Percentiles rank a stretch among this genome's conserved stretches.
Conservation (phyloP, 2,888 invertebrate species). For the Dryocosmus kuriphilus region DNA sequence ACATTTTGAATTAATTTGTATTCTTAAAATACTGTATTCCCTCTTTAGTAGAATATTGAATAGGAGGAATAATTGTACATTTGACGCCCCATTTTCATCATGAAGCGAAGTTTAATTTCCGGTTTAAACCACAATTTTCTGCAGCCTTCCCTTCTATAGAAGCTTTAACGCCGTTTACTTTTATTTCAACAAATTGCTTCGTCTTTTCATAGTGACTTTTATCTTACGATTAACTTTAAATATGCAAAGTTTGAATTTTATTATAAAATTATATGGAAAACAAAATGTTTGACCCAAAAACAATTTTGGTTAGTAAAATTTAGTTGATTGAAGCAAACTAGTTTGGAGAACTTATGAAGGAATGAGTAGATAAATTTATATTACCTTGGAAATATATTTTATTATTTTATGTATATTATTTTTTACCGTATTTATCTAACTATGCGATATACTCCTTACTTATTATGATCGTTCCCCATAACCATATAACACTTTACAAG, state of each 20-base stretch:
- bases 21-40: not conserved
- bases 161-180: not conserved
- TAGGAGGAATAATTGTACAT: not conserved
- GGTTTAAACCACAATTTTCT: not conserved
- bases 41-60: not conserved
- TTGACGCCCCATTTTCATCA: not conserved
- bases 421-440: not conserved
- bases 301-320: no score
- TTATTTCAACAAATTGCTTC: not conserved
- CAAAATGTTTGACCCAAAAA: no score
- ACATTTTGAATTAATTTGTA: not conserved
- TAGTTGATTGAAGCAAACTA: no score
- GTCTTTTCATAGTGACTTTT: not conserved
- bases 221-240: not conserved
- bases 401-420: not conserved
- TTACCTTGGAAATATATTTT: not conserved
- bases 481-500: not conserved
- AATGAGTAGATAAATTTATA: no score
- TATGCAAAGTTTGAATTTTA: no score
- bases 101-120: slow-evolving; percentile 4
- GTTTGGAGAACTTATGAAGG: no score
- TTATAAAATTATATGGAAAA: no score
- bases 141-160: not conserved
- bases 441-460: not conserved
- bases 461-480: not conserved